These are phyloP conservation scores for Phaonia tiefii DNA, from an alignment of 2,888 invertebrate genomes.

Conservation along the genomic window DNA sequence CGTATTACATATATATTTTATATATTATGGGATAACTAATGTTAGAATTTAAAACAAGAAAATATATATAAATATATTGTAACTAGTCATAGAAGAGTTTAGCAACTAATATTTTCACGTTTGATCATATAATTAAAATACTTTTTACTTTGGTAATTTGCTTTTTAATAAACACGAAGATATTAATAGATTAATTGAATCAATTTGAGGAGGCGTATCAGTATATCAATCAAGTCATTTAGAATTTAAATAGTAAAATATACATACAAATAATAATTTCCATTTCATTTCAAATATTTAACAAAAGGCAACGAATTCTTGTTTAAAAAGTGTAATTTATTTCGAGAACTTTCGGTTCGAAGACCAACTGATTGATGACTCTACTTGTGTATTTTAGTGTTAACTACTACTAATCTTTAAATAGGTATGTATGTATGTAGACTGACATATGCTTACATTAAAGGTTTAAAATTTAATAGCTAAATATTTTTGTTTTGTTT, in stretches of 20 bases:
- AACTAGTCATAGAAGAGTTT: not conserved
- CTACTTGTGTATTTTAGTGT: constrained; percentile 7
- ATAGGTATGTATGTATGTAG: not conserved
- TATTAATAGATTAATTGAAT: constrained; percentile 9
- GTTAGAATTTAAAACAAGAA: constrained; percentile 35
- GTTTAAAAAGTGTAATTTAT: constrained; percentile 12
- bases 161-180: constrained; percentile 10
- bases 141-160: constrained; percentile 37
- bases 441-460: not conserved
- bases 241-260: not conserved
- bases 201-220: not conserved
- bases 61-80: not conserved
- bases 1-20: constrained; percentile 31
- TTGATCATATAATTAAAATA: constrained; percentile 35
- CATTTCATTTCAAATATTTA: too few species aligned
- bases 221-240: not conserved
- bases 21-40: constrained; percentile 23
- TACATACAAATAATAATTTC: constrained; percentile 12
- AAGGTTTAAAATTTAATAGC: not conserved
- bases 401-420: constrained; percentile 10
- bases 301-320: too few species aligned
- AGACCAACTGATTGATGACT: not conserved
- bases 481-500: constrained; percentile 3
- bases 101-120: constrained; percentile 15
- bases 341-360: not conserved